phyloP scores from a whole-genome alignment of 64 coral and sea anemone species.

The Pachyseris speciosa region DNA sequence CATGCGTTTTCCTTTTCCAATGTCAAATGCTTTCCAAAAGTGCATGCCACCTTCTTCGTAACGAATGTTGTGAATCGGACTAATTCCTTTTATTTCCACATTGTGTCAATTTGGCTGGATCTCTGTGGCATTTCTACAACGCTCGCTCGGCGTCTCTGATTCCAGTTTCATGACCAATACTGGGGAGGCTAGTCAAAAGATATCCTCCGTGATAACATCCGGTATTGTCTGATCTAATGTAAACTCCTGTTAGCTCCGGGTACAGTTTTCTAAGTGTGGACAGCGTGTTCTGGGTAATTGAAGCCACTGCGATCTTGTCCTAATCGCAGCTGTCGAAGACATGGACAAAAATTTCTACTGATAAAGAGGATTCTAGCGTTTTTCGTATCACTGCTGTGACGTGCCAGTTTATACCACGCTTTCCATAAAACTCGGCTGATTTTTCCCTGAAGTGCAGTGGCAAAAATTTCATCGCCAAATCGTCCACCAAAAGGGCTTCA shows the following conservation, averaged over 20 bases:
- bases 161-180: no score
- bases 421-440: slow-evolving; percentile 12
- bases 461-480: slow-evolving; percentile 58
- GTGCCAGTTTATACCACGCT: slow-evolving; percentile 39
- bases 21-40: slow-evolving; percentile 52
- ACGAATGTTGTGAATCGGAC: slow-evolving; percentile 53
- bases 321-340: no score
- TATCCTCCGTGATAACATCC: no score
- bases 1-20: slow-evolving; percentile 44
- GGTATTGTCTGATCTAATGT: no score
- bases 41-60: slow-evolving; percentile 41
- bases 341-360: no score
- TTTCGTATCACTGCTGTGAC: no score
- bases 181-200: no score
- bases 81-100: slow-evolving; percentile 62
- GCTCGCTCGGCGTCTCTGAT: slow-evolving; percentile 35
- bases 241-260: no score
- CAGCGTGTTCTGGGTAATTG: no score
- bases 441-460: slow-evolving; percentile 30
- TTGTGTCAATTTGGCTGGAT: slow-evolving; percentile 17
- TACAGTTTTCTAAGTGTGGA: no score
- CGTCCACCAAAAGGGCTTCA: neutral
- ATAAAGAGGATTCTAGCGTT: no score
- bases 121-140: slow-evolving; percentile 24
- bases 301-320: no score